phyloP scores from a whole-genome alignment of 2,797 vertebrate genomes.

The Prunella strophiata region DNA sequence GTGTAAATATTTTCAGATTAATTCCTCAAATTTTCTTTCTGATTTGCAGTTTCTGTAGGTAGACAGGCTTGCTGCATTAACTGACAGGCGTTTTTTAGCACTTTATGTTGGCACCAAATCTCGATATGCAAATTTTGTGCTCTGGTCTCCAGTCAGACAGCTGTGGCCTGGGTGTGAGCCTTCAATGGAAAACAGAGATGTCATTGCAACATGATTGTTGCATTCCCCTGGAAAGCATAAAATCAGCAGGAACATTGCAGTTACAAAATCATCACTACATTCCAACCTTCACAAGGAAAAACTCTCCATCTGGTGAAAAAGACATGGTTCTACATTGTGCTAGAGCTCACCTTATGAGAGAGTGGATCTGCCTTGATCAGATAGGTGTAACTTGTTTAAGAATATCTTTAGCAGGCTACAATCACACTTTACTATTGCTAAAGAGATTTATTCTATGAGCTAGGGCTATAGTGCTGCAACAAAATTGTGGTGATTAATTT shows the following conservation, averaged over 20 bases:
- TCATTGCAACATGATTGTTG: not conserved
- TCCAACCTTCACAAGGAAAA: not conserved
- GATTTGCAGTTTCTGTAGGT: not conserved
- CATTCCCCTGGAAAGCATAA: not conserved
- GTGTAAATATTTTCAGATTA: not conserved
- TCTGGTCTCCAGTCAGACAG: not conserved
- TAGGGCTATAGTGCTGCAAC: not conserved
- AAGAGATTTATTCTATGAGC: not conserved
- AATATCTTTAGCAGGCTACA: not conserved
- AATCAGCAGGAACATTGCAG: not conserved
- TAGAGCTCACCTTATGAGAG: not conserved
- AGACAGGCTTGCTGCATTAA: not conserved
- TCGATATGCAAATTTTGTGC: not conserved
- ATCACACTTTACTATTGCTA: not conserved
- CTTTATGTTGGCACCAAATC: not conserved
- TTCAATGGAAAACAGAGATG: not conserved
- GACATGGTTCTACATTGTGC: not conserved
- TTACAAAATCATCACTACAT: not conserved
- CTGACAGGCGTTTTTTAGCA: not conserved
- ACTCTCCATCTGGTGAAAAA: rapidly evolving
- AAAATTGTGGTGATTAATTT: not conserved
- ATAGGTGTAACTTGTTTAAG: not conserved
- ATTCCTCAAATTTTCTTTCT: not conserved
- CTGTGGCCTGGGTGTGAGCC: not conserved
- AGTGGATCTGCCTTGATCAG: not conserved